These are phyloP conservation scores for Speoplatyrhinus poulsoni DNA, from an alignment of 2,113 vertebrate species.

Conservation along the genomic window DNA sequence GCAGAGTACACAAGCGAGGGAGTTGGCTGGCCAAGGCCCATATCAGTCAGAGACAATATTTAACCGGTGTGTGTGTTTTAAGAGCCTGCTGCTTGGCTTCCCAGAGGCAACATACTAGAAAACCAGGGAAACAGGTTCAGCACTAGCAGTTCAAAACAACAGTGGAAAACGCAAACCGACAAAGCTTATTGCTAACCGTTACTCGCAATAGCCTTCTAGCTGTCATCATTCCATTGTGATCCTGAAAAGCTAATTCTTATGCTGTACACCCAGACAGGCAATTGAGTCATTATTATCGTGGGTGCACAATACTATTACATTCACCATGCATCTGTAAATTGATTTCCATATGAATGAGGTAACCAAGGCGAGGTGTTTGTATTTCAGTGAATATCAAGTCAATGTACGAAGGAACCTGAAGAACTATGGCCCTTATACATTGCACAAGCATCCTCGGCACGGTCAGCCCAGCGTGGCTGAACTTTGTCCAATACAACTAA, in stretches of 20 bases:
- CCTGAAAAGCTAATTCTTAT: neutral
- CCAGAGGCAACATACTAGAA: slow-evolving; percentile 9
- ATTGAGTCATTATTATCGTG: too few species aligned
- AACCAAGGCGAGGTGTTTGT: too few species aligned
- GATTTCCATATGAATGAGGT: too few species aligned
- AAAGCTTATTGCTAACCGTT: neutral
- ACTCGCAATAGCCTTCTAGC: neutral
- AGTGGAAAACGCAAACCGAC: neutral
- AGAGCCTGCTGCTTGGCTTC: slow-evolving; percentile 34
- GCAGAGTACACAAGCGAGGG: slow-evolving; percentile 41
- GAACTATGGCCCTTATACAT: too few species aligned
- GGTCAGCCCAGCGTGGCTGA: too few species aligned
- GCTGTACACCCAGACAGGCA: too few species aligned
- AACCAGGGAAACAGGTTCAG: slow-evolving; percentile 5
- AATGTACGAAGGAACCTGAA: too few species aligned
- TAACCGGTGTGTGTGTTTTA: slow-evolving; percentile 37
- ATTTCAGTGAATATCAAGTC: too few species aligned
- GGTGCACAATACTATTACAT: too few species aligned
- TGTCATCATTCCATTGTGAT: neutral
- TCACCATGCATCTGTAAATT: too few species aligned
- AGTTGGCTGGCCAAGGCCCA: slow-evolving; percentile 26
- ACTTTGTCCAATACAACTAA: too few species aligned
- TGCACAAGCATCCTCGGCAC: too few species aligned
- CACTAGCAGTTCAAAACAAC: neutral
- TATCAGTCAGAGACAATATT: slow-evolving; percentile 58